Evolutionary conservation across 2,888 invertebrate genomes (phyloP).

Genomic region (Acanthacorydalis orientalis): DNA sequence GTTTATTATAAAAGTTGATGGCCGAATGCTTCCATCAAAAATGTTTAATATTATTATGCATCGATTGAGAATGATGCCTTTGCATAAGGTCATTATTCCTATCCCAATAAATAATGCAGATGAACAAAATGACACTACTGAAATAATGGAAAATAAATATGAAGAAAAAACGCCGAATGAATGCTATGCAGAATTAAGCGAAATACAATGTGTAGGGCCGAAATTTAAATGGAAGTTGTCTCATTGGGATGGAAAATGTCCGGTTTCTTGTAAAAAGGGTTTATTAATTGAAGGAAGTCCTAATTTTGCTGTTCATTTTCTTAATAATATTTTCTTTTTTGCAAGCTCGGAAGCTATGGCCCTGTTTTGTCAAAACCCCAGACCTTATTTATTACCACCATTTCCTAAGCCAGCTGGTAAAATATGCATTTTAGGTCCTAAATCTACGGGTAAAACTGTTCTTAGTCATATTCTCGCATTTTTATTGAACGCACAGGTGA

Average conservation of each 20-base stretch:
- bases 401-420: constrained; percentile 41
- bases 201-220: constrained; percentile 18
- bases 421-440: constrained; percentile 41
- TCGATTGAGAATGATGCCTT: constrained; percentile 23
- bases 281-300: constrained; percentile 30
- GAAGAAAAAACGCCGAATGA: constrained; percentile 11
- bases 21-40: constrained; percentile 27
- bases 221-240: constrained; percentile 32
- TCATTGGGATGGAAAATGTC: constrained; percentile 42
- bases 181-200: constrained; percentile 7
- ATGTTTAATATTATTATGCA: constrained; percentile 33
- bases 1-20: constrained; percentile 39
- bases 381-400: constrained; percentile 36
- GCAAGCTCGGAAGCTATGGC: constrained; percentile 32
- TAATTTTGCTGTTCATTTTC: constrained; percentile 37
- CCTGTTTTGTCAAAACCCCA: constrained; percentile 41
- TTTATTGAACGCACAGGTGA: constrained; percentile 30
- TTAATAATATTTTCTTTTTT: constrained; percentile 42
- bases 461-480: constrained; percentile 36
- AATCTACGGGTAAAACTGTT: constrained; percentile 38
- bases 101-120: constrained; percentile 15
- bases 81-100: constrained; percentile 21
- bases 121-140: constrained; percentile 1
- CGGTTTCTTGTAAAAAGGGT: constrained; percentile 42
- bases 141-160: constrained; percentile 8